These are phyloP conservation scores for Elegia similella DNA, from an alignment of 2,888 invertebrate genomes.

Conservation along the genomic window DNA sequence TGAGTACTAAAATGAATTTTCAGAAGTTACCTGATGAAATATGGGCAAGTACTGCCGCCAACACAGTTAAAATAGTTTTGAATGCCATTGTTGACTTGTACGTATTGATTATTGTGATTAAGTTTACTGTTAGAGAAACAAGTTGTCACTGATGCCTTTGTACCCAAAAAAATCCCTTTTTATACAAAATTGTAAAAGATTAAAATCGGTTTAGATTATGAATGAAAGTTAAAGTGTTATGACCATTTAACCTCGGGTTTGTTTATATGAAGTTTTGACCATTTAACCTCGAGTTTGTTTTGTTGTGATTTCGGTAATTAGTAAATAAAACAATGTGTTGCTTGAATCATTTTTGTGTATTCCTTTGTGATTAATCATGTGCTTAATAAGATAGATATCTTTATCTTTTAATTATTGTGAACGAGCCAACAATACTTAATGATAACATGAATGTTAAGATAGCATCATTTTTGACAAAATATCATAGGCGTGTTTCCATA, in stretches of 20 bases:
- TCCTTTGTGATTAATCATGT: background rate
- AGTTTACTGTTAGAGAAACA: background rate
- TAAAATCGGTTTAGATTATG: background rate
- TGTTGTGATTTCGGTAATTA: background rate
- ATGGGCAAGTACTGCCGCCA: constrained; percentile 24
- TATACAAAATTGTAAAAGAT: background rate
- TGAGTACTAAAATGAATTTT: too few species aligned
- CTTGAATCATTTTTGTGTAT: background rate
- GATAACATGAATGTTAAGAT: too few species aligned
- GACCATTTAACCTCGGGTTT: background rate
- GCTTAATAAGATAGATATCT: background rate
- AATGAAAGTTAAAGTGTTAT: background rate
- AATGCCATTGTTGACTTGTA: background rate
- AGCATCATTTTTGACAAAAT: too few species aligned
- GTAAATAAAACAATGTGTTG: background rate
- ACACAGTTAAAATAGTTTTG: constrained; percentile 18
- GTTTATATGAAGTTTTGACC: too few species aligned
- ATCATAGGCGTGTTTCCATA: too few species aligned
- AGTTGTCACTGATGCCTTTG: background rate
- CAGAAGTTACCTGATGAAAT: background rate
- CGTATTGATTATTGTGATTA: background rate
- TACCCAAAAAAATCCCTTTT: background rate
- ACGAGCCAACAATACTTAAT: background rate
- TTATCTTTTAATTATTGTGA: background rate
- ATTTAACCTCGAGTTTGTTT: too few species aligned